phyloP scores from a whole-genome alignment of 2,888 invertebrate genomes.

The Blera fallax region DNA sequence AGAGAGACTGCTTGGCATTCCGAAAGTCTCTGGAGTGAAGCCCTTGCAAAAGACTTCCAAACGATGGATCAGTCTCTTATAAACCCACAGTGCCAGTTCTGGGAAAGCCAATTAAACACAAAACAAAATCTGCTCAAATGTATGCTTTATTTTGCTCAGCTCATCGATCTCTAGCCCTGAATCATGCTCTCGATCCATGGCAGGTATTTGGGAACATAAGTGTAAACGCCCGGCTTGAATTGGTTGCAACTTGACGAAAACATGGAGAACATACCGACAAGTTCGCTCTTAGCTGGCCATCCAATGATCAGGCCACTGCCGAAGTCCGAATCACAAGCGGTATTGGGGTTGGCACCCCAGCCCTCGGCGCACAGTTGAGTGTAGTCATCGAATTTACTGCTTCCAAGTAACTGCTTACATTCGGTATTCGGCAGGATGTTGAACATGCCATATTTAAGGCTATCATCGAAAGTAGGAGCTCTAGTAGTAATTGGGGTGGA shows the following conservation, averaged over 20 bases:
- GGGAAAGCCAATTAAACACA: no score
- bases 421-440: conserved; percentile 10
- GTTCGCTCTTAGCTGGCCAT: no score
- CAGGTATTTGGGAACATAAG: conserved; percentile 39
- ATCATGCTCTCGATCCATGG: conserved; percentile 58
- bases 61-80: no score
- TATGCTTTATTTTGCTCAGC: not conserved
- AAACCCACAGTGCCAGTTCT: no score
- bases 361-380: conserved; percentile 42
- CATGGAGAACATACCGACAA: conserved; percentile 47
- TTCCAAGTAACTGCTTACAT: conserved; percentile 25
- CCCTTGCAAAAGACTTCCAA: no score
- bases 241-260: conserved; percentile 9
- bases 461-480: not conserved
- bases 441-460: conserved; percentile 35
- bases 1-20: no score
- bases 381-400: conserved; percentile 41
- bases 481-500: no score
- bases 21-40: no score
- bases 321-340: conserved; percentile 45
- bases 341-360: conserved; percentile 30
- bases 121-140: no score
- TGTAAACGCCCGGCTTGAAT: conserved; percentile 30
- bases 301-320: conserved; percentile 51
- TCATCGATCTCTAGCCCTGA: not conserved